Conservation (phyloP, 2,113 vertebrate species). For the Montifringilla adamsi region DNA sequence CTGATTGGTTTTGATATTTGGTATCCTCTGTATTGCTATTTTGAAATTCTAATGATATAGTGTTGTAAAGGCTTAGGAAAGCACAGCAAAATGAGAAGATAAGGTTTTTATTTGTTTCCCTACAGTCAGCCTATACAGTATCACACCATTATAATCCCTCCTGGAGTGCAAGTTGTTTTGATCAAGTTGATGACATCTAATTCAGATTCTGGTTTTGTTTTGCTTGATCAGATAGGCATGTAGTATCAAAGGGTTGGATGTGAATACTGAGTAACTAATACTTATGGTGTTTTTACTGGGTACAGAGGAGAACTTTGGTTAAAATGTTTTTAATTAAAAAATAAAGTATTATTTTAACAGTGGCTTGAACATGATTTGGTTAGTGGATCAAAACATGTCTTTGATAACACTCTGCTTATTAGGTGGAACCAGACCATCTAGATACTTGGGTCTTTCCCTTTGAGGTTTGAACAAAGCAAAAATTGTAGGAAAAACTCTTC, state of each 20-base stretch:
- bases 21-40: rapidly evolving
- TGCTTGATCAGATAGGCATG: background rate
- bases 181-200: background rate
- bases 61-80: background rate
- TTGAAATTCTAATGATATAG: background rate
- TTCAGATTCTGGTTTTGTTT: background rate
- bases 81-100: background rate
- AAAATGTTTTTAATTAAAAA: background rate
- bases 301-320: background rate
- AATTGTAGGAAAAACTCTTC: background rate
- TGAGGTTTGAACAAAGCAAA: background rate
- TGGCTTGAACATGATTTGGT: background rate
- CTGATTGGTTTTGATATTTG: background rate
- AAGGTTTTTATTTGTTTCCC: background rate
- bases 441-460: background rate
- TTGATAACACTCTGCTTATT: background rate
- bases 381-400: background rate
- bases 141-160: background rate
- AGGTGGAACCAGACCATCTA: background rate
- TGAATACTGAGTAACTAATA: background rate
- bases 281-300: background rate
- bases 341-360: background rate
- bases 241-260: background rate
- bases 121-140: background rate
- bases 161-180: background rate